Percentiles rank a stretch among this genome's conserved stretches.
These are phyloP conservation scores for Lithophane ornitopus DNA, from an alignment of 2,888 invertebrate genomes.

Conservation along the genomic window DNA sequence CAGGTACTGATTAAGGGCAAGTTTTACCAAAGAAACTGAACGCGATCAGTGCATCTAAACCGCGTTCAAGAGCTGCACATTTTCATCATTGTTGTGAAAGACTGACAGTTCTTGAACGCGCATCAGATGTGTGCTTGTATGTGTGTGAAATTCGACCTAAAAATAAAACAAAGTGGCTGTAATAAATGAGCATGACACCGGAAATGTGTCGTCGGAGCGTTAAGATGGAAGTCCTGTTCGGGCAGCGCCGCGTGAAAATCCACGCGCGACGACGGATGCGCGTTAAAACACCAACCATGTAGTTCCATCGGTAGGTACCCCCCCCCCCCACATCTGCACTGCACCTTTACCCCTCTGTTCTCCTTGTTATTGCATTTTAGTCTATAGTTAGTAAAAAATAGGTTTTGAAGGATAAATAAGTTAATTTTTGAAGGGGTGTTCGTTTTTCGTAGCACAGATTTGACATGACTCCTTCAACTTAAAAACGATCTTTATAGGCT, in stretches of 20 bases:
- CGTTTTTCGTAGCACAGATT: not conserved
- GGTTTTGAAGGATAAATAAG: not conserved
- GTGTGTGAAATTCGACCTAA: not conserved
- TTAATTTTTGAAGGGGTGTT: not conserved
- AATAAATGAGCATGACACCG: constrained; percentile 59
- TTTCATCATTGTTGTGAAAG: not conserved
- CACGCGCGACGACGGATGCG: constrained; percentile 74
- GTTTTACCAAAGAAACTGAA: not conserved
- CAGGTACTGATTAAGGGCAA: not conserved
- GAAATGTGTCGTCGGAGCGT: constrained; percentile 76
- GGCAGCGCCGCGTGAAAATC: constrained; percentile 79
- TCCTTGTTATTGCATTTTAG: constrained; percentile 16
- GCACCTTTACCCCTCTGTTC: not conserved
- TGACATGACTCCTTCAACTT: not conserved
- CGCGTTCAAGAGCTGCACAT: not conserved
- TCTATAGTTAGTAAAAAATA: not conserved
- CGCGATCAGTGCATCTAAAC: too few species aligned
- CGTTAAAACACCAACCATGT: constrained; percentile 79
- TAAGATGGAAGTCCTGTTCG: constrained; percentile 85
- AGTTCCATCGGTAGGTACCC: constrained; percentile 37
- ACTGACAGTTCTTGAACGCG: not conserved
- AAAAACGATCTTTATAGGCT: not conserved
- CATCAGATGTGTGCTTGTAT: not conserved
- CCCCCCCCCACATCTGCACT: constrained; percentile 22
- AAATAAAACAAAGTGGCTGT: constrained; percentile 24